Evolutionary conservation across 2,888 invertebrate species (phyloP).

Genomic region (Dicranocentrus wangi): DNA sequence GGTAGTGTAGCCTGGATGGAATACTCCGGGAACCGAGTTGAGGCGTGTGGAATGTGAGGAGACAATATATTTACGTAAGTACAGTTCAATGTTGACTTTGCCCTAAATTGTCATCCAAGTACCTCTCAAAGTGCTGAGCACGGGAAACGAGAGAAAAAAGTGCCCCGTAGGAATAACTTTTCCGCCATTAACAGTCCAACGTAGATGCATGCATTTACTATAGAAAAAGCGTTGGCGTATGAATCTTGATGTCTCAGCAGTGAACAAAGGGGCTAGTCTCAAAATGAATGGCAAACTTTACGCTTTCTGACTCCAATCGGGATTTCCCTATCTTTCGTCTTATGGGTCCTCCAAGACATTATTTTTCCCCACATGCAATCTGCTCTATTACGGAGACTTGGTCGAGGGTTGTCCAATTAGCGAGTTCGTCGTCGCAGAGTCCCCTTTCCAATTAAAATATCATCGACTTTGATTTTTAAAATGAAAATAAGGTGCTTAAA

Average conservation of each 20-base stretch:
- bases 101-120: constrained; percentile 52
- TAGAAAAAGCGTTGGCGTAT: too few species aligned
- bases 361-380: constrained; percentile 19
- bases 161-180: constrained; percentile 65
- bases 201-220: constrained; percentile 24
- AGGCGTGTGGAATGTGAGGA: constrained; percentile 9
- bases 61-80: constrained; percentile 39
- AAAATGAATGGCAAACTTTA: constrained; percentile 65
- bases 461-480: too few species aligned
- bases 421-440: too few species aligned
- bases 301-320: constrained; percentile 58
- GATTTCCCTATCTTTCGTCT: constrained; percentile 31
- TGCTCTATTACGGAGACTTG: too few species aligned
- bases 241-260: constrained; percentile 63
- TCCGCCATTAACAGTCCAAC: constrained; percentile 58
- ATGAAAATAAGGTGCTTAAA: too few species aligned
- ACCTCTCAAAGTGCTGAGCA: constrained; percentile 61
- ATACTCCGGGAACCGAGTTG: too few species aligned
- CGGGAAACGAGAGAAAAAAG: constrained; percentile 56
- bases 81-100: constrained; percentile 61
- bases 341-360: constrained; percentile 25
- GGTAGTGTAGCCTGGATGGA: too few species aligned
- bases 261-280: constrained; percentile 5
- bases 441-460: too few species aligned
- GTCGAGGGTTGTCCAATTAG: too few species aligned